phyloP scores from a whole-genome alignment of 2,113 vertebrate genomes.

The Bolborhynchus lineola region DNA sequence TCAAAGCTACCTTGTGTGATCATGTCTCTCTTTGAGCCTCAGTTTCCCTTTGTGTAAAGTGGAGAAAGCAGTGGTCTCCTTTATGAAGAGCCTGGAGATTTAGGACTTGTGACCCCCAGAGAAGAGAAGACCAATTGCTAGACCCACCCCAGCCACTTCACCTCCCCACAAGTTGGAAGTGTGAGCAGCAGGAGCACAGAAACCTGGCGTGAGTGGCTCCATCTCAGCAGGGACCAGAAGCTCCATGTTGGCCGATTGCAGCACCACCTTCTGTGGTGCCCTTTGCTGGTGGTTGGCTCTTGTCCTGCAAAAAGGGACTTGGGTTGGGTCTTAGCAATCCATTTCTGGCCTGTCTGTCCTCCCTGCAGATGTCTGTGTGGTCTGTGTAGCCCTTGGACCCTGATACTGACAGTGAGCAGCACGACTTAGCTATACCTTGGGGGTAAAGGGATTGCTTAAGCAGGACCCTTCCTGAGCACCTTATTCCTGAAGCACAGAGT shows the following conservation, averaged over 20 bases:
- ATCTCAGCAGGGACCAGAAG: accelerated
- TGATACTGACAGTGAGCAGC: background rate
- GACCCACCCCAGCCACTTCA: background rate
- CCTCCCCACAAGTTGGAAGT: background rate
- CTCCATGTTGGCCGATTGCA: accelerated
- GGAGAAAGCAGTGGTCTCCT: background rate
- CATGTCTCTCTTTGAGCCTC: background rate
- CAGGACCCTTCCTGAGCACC: background rate
- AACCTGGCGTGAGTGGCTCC: background rate
- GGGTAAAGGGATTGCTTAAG: background rate
- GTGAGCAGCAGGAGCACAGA: accelerated
- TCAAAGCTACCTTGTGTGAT: accelerated
- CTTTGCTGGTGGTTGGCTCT: background rate
- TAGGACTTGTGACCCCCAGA: background rate
- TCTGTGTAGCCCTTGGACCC: background rate
- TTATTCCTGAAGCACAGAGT: background rate
- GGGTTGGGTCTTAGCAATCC: background rate
- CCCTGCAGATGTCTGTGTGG: background rate
- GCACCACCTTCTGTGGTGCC: background rate
- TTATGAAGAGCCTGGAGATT: background rate
- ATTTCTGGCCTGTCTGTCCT: background rate
- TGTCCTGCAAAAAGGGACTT: background rate
- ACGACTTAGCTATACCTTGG: background rate
- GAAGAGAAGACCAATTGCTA: background rate
- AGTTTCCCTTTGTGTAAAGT: background rate